Base-by-base conservation (phyloP, 2,113 vertebrate species). In the Monarcha castaneiventris region DNA sequence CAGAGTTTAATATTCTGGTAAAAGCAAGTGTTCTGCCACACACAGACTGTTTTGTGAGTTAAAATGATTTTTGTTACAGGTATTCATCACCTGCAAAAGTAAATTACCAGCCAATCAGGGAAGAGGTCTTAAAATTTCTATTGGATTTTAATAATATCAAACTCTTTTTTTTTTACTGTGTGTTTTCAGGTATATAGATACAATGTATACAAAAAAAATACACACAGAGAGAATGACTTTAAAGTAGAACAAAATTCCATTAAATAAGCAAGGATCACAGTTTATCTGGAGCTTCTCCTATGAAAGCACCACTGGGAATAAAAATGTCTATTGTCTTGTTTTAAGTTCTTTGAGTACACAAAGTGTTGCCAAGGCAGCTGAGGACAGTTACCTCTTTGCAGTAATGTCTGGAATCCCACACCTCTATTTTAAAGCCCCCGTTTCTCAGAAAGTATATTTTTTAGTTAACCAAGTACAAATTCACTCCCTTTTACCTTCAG, bases 401-500 rank as follows among this genome's bases (percentile, higher is more conserved):
- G 21, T 48, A 66, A 56, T 10, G 19, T 2, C 19, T 86, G 22
- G 37, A 89, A 90, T 35, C 7, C 68, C 48, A 33, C 13, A 41
- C 5, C 6, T 69, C 11, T 49, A 6, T 52, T 73, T 73, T 43
- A 73, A 79, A 56, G 29, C 3, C 26, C 49, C 1, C 0, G 0
- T 32, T 17, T 44, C 44, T 56, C 30, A 35, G 66, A 66, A 72
- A 93, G 4, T 1, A 0, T 18, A 26, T 20, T 58, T 85, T 81
- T 76, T 37, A 22, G 2, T 41, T 73, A 79, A 43, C 2, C 3
- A 41, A 52, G 15, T n/a, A 62, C 11, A 80, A 54, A 77, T 80
- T 66, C 17, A 22, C 7, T 71, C 26, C n/a, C 10, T 37, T 13
- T 41, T 66, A n/a, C 19, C 8, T 69, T 41, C 23, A 39, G 10